These are phyloP conservation scores for Dorcus hopei DNA, from an alignment of 2,888 invertebrate genomes.

Conservation along the genomic window DNA sequence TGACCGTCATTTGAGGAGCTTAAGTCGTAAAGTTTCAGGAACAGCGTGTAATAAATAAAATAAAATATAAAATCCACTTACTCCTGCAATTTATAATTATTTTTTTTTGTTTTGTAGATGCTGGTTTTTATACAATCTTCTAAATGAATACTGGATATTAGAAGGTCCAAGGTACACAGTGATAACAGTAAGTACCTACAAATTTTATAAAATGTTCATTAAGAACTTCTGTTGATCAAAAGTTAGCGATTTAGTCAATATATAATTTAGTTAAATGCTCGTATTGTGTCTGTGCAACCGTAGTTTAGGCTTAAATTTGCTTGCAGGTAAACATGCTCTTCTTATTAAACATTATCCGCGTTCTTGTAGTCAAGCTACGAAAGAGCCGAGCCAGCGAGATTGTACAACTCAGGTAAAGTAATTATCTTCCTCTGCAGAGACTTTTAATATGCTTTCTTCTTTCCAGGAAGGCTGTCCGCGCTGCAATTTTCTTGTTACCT, in stretches of 20 bases:
- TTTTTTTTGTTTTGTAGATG: constrained; percentile 50
- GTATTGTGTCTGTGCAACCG: too few relatives aligned
- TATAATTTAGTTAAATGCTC: too few relatives aligned
- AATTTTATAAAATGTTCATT: too few relatives aligned
- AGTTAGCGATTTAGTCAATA: too few relatives aligned
- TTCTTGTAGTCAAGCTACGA: constrained; percentile 71
- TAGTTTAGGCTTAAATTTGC: constrained; percentile 6
- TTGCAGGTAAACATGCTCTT: constrained; percentile 74
- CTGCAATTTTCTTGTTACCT: constrained; percentile 75
- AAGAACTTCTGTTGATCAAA: too few relatives aligned
- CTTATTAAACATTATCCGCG: constrained; percentile 75
- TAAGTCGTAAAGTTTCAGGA: too few relatives aligned
- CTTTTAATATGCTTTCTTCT: constrained; percentile 5
- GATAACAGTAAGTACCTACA: constrained; percentile 67
- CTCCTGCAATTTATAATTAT: too few relatives aligned
- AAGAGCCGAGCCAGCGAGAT: constrained; percentile 72
- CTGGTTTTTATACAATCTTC: constrained; percentile 84
- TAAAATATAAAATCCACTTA: too few relatives aligned
- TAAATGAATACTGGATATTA: constrained; percentile 81
- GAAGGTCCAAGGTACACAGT: constrained; percentile 82
- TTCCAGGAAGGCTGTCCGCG: constrained; percentile 74
- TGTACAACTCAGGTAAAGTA: constrained; percentile 65
- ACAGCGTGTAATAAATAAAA: too few relatives aligned
- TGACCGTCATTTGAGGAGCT: too few relatives aligned
- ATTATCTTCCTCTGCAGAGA: background rate